These are phyloP conservation scores for Apamea crenata DNA, from an alignment of 2,888 invertebrate species.

Conservation along the genomic window DNA sequence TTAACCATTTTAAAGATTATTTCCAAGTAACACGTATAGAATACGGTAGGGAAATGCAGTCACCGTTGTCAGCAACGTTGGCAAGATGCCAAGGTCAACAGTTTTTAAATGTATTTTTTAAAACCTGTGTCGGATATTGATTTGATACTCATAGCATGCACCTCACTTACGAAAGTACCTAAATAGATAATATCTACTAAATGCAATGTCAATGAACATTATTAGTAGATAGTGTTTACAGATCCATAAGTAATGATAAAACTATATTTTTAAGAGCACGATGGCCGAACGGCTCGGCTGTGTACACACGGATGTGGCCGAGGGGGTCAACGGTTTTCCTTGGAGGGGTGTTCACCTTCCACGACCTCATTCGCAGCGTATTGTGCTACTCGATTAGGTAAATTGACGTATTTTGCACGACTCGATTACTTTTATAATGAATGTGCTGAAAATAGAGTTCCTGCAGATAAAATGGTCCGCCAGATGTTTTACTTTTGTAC, in stretches of 20 bases:
- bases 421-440: constrained; percentile 40
- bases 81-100: constrained; percentile 64
- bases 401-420: constrained; percentile 59
- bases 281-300: constrained; percentile 45
- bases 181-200: neutral
- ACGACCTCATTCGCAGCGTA: constrained; percentile 78
- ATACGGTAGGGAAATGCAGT: constrained; percentile 59
- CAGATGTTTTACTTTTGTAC: constrained; percentile 56
- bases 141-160: constrained; percentile 21
- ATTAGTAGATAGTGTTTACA: constrained; percentile 13
- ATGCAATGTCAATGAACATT: constrained; percentile 13
- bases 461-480: constrained; percentile 27
- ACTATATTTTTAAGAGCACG: constrained; percentile 51
- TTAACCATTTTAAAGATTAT: constrained; percentile 14
- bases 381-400: constrained; percentile 73
- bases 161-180: neutral
- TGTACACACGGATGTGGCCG: constrained; percentile 81
- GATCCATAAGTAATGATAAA: constrained; percentile 44
- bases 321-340: constrained; percentile 88
- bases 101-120: constrained; percentile 44
- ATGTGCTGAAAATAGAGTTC: constrained; percentile 29
- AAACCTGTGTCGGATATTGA: constrained; percentile 30
- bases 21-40: constrained; percentile 44
- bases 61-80: constrained; percentile 47
- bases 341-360: constrained; percentile 88